Percentiles rank a stretch among this genome's conserved stretches.
phyloP scores from a whole-genome alignment of 2,113 vertebrate species.

The Chroicocephalus ridibundus region DNA sequence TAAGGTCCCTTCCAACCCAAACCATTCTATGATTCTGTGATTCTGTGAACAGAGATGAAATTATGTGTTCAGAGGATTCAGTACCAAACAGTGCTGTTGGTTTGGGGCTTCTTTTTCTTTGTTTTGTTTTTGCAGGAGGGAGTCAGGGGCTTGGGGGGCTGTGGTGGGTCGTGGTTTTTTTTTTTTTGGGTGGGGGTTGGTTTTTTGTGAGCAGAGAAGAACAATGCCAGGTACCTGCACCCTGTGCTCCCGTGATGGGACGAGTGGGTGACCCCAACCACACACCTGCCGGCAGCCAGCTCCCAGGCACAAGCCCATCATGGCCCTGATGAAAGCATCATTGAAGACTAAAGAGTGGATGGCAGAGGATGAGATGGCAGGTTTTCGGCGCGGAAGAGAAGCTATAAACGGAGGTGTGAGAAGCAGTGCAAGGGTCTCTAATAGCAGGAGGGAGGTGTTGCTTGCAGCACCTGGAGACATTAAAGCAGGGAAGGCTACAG shows the following conservation, averaged over 20 bases:
- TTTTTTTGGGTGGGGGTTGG: too few species aligned
- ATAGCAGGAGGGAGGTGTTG: accelerated
- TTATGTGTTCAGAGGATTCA: accelerated
- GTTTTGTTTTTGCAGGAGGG: neutral
- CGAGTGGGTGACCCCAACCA: neutral
- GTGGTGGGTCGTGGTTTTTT: neutral
- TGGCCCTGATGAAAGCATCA: neutral
- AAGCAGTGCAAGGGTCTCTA: neutral
- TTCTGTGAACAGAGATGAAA: neutral
- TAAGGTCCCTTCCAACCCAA: too few species aligned
- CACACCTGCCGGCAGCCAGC: neutral
- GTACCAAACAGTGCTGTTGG: neutral
- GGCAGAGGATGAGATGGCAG: neutral
- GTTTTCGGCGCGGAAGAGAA: neutral
- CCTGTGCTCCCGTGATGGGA: accelerated
- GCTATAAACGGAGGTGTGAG: neutral
- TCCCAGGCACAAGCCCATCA: neutral
- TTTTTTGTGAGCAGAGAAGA: neutral
- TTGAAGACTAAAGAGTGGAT: neutral
- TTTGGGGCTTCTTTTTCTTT: neutral
- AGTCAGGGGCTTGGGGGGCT: neutral
- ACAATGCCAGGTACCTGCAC: neutral
- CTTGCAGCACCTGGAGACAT: neutral
- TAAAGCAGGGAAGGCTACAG: neutral
- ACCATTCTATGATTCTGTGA: too few species aligned